Evolutionary conservation across 2,888 invertebrate species (phyloP), one percentile per base, ranked within the genome.

Genomic region (Caradrina kadenii): DNA sequence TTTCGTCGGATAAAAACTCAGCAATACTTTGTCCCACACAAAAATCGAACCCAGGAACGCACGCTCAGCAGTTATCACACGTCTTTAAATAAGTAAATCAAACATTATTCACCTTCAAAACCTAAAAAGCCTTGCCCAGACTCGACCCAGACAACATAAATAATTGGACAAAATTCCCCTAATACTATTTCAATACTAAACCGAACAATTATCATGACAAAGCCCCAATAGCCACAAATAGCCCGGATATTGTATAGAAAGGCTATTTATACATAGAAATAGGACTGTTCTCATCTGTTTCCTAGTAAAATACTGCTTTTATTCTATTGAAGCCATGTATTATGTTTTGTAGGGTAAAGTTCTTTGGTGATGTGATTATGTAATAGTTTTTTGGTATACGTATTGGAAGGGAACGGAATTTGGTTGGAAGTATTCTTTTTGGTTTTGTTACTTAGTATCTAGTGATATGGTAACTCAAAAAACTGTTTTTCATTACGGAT

Each of bases 141-240:
- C 42, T 11, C 6, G n/a, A 70, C 8, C 60, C 49, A 75, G 62
- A 67, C 50, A 13, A 0, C 19, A 58, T 64, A 66, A 73, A 79
- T 55, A 49, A 63, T 53, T 45, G 45, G 19, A 21, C 54, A 73
- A 56, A 59, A 49, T 48, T 42, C 22, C 35, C 58, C 48, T 22
- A 63, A 63, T 49, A 45, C 49, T 50, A 64, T 65, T 72, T 76
- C n/a, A 59, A 45, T 45, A 50, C 42, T 49, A 69, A 83, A 60
- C 8, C 53, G 48, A 54, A 26, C 61, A 35, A 83, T 83, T 80
- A 80, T 26, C 72, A 80, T 73, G 59, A 82, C 62, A 80, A 83
- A 73, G 60, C 13, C 55, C 10, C 10, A n/a, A 58, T 45, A 21
- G 49, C 59, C 61, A 11, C 62, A 54, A 62, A 80, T 59, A 35